Conservation (phyloP, 2,797 vertebrate genomes). For the Poecilia picta region DNA sequence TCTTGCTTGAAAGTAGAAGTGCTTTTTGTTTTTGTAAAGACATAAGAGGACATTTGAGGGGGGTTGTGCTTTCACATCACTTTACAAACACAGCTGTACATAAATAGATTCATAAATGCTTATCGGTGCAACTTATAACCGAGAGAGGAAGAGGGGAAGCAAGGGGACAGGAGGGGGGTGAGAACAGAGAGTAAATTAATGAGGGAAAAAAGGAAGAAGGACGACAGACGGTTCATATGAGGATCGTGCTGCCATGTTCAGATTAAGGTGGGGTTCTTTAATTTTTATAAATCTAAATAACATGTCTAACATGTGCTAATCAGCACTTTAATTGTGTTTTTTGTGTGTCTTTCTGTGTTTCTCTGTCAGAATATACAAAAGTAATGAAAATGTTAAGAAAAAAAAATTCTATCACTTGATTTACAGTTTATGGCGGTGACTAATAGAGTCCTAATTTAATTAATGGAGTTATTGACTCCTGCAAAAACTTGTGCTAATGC, state of each 20-base stretch:
- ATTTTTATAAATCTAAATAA: neutral
- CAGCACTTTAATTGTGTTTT: neutral
- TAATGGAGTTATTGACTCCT: neutral
- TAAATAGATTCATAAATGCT: constrained; percentile 54
- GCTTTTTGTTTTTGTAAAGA: neutral
- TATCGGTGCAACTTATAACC: constrained; percentile 43
- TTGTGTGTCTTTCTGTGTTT: neutral
- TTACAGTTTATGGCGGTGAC: neutral
- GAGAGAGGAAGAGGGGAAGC: constrained; percentile 30
- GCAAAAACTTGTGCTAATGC: neutral
- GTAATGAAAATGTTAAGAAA: neutral
- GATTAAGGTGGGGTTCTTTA: constrained; percentile 61
- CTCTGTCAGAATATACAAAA: neutral
- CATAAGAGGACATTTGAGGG: neutral
- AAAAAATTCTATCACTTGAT: neutral
- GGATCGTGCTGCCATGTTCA: constrained; percentile 56
- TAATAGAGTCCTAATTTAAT: neutral
- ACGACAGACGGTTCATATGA: constrained; percentile 40
- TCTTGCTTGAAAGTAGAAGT: too few species aligned
- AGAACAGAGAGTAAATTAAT: constrained; percentile 36
- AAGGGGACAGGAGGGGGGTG: constrained; percentile 17
- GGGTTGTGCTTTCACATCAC: neutral
- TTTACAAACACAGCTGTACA: constrained; percentile 12
- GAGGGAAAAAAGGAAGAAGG: constrained; percentile 55
- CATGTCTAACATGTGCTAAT: neutral